Evolutionary conservation across 2,888 invertebrate species (phyloP), one percentile per base, ranked within the genome.

Genomic region (Ennomos quercinarius): DNA sequence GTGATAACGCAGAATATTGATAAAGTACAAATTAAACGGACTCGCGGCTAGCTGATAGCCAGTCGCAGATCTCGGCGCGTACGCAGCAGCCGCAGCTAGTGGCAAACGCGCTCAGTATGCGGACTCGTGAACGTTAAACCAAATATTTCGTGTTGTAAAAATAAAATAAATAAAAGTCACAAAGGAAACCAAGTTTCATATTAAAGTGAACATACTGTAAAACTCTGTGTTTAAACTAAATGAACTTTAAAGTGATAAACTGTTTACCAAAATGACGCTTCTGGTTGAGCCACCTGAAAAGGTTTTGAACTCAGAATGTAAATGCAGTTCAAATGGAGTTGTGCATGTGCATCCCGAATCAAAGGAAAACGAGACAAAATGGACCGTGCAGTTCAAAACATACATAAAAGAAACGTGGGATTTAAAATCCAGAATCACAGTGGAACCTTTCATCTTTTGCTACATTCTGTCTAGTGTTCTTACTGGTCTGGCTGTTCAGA

Each of bases 361-460:
- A 49, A 82, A 74, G 61, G 86, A 84, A 68, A 73, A 80, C 3
- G 90, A 91, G 63, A 81, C 72, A 49, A 87, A 82, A 75, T 68
- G 91, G 36, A 89, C 78, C 70, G 83, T 79, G 63, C 80, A 87
- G 64, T 72, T 90, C 37, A 91, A 91, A 67, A 76, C 86, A 66
- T 85, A 84, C 52, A 74, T 91, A 10, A 90, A 89, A 77, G 79
- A 84, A 63, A 74, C 86, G 65, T 91, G 92, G 91, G 78, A 81
- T 35, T 78, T 89, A 64, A 83, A 85, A 77, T 81, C 88, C 10
- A 88, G 89, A 79, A 71, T 92, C 38, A 95, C 95, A n/a, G 95
- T 95, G 34, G 95, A 95, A 80, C 95, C 95, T 8, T 94, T 95
- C 70, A 87, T 95, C 51, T 89, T 95, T 52, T 94, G 94, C 74